phyloP scores from a whole-genome alignment of 2,797 vertebrate species.

The Pipistrellus pipistrellus region DNA sequence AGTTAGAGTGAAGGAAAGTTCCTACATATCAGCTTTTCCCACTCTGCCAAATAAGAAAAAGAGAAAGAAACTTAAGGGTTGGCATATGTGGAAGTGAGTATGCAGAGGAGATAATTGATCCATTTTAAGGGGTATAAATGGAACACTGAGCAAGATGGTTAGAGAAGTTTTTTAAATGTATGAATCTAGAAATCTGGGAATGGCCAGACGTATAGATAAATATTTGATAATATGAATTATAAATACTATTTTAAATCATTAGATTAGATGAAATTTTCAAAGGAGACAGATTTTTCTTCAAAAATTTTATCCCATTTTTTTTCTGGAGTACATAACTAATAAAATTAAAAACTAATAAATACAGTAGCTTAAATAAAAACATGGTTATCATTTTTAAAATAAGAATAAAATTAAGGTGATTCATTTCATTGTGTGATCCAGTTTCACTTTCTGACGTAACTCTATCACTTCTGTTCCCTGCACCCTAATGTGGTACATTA shows the following conservation, averaged over 20 bases:
- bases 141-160: not conserved
- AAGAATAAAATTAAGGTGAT: not conserved
- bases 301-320: not conserved
- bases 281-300: not conserved
- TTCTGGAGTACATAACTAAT: not conserved
- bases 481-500: not conserved
- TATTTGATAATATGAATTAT: conserved; percentile 14
- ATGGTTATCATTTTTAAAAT: not conserved
- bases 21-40: not conserved
- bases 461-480: not conserved
- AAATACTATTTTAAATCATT: conserved; percentile 23
- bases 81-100: not conserved
- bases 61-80: not conserved
- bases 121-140: not conserved
- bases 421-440: not conserved
- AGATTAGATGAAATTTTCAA: conserved; percentile 30
- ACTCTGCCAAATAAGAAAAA: not conserved
- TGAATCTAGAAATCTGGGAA: conserved; percentile 7
- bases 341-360: conserved; percentile 10
- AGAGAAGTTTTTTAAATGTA: not conserved
- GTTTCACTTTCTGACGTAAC: conserved; percentile 32
- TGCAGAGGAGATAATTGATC: not conserved
- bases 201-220: not conserved
- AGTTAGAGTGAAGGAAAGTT: not conserved
- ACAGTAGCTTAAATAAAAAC: not conserved